phyloP scores from a whole-genome alignment of 2,888 invertebrate species.

The Carabus problematicus region DNA sequence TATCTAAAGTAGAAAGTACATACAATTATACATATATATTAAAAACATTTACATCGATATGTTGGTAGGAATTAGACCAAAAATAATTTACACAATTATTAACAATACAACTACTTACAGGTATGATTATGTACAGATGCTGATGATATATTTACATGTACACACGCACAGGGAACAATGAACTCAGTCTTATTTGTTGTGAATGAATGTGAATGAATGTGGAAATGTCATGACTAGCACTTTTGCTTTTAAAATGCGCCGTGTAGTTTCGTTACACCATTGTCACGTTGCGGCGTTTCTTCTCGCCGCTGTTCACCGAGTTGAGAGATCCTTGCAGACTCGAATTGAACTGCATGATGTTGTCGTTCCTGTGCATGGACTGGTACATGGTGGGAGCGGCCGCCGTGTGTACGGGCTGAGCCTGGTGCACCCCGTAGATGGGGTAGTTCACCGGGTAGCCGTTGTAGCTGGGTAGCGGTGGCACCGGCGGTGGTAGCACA shows the following conservation, averaged over 20 bases:
- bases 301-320: slow-evolving; percentile 64
- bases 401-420: slow-evolving; percentile 43
- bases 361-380: slow-evolving; percentile 57
- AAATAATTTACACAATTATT: slow-evolving; percentile 1
- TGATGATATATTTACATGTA: not conserved
- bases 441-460: slow-evolving; percentile 59
- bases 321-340: slow-evolving; percentile 65
- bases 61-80: too few species aligned
- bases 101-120: not conserved
- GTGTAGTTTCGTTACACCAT: too few species aligned
- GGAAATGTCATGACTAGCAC: slow-evolving; percentile 29
- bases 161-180: not conserved
- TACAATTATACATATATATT: too few species aligned
- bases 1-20: too few species aligned
- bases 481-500: slow-evolving; percentile 60
- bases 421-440: slow-evolving; percentile 60
- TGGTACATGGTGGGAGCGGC: slow-evolving; percentile 55
- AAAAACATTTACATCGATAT: too few species aligned
- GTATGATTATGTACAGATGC: not conserved
- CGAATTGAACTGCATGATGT: slow-evolving; percentile 59
- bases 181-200: slow-evolving; percentile 3
- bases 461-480: slow-evolving; percentile 61
- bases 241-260: not conserved
- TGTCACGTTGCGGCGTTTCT: slow-evolving; percentile 66
- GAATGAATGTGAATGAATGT: slow-evolving; percentile 1